Conservation (phyloP, 1,140 invertebrate species). For the Acromyrmex heyeri region DNA sequence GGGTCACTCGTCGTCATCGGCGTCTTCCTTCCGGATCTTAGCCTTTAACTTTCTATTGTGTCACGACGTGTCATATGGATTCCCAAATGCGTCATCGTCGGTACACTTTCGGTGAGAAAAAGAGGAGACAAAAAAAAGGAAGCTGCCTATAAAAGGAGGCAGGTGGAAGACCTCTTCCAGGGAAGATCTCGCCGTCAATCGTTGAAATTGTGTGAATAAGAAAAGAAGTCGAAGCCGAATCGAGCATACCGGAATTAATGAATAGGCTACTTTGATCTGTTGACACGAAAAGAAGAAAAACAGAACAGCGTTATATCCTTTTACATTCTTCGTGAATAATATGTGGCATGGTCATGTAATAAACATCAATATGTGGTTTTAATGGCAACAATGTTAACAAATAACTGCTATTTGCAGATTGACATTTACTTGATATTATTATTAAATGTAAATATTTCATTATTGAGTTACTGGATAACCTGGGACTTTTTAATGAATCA, state of each 20-base stretch:
- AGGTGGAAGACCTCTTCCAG: constrained; percentile 12
- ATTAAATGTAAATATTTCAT: background rate
- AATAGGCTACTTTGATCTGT: background rate
- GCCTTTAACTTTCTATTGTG: constrained; percentile 83
- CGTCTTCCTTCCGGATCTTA: constrained; percentile 82
- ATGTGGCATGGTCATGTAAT: constrained; percentile 66
- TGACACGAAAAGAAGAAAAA: background rate
- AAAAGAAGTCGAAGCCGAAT: background rate
- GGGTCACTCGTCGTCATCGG: constrained; percentile 79
- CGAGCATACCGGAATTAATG: background rate
- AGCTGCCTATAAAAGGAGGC: background rate
- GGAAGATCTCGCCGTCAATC: constrained; percentile 14
- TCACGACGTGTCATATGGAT: constrained; percentile 70
- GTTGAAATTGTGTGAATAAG: constrained; percentile 33
- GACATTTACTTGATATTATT: background rate
- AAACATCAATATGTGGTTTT: constrained; percentile 6
- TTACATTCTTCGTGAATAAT: constrained; percentile 49
- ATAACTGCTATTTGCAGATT: background rate
- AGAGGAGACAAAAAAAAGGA: constrained; percentile 16
- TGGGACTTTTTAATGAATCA: background rate
- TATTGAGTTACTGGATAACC: background rate
- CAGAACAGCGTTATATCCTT: background rate
- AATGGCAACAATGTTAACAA: background rate
- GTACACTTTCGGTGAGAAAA: constrained; percentile 77
- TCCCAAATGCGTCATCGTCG: constrained; percentile 72